phyloP scores from a whole-genome alignment of 2,888 invertebrate species.

The Aricia artaxerxes region DNA sequence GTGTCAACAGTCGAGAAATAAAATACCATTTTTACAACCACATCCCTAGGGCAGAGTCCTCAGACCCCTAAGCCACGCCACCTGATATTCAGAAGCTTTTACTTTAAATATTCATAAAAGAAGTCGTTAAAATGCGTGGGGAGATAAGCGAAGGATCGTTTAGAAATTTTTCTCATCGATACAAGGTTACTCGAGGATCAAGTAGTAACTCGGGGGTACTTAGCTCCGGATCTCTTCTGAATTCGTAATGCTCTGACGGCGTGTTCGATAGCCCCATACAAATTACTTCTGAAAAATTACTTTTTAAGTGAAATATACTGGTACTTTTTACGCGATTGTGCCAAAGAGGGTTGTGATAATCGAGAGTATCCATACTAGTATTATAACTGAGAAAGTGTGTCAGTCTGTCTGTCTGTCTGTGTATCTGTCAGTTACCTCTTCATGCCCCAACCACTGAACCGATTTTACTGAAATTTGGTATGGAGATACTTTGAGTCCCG shows the following conservation, averaged over 20 bases:
- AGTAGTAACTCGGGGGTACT: constrained; percentile 52
- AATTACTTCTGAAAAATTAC: constrained; percentile 4
- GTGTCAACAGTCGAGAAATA: not conserved
- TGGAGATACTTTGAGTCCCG: too few relatives aligned
- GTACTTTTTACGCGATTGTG: not conserved
- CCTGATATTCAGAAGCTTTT: constrained; percentile 14
- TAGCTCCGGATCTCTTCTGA: constrained; percentile 60
- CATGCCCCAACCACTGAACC: too few relatives aligned
- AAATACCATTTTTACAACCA: not conserved
- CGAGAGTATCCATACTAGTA: too few relatives aligned
- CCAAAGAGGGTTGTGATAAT: too few relatives aligned
- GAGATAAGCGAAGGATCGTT: constrained; percentile 35
- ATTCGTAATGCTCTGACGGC: constrained; percentile 62
- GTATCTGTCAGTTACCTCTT: too few relatives aligned
- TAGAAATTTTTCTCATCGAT: constrained; percentile 40
- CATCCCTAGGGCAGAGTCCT: not conserved
- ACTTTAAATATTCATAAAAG: constrained; percentile 29
- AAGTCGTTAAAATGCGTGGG: constrained; percentile 29
- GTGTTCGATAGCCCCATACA: constrained; percentile 5
- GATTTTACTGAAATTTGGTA: too few relatives aligned
- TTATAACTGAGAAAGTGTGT: too few relatives aligned
- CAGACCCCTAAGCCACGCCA: not conserved
- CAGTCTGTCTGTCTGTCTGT: too few relatives aligned
- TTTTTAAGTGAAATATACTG: not conserved
- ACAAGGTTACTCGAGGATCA: constrained; percentile 41